Percentiles rank a stretch among this genome's conserved stretches.
Evolutionary conservation across 92 coral and sea anemone species (phyloP).

Genomic region (Virgularia gustaviana): DNA sequence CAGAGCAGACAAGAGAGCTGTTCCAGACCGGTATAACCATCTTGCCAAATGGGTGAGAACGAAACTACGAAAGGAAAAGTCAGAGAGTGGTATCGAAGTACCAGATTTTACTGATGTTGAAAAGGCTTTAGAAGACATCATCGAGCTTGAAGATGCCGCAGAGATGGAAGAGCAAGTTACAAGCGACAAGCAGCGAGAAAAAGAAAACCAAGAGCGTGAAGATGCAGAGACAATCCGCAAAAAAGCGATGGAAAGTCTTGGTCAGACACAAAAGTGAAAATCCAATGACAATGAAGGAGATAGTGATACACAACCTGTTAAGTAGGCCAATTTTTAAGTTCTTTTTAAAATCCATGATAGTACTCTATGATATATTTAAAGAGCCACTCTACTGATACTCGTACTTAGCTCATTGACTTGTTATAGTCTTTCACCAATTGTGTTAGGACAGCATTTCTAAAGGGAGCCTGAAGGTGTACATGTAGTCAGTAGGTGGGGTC

Average conservation of each 20-base stretch:
- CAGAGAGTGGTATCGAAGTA: constrained; percentile 17
- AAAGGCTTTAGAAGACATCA: background rate
- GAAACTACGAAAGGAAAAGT: constrained; percentile 14
- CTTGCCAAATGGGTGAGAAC: constrained; percentile 12
- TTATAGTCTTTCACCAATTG: background rate
- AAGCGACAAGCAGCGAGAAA: background rate
- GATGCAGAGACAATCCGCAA: constrained; percentile 1
- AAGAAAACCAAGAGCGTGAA: background rate
- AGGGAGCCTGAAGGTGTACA: constrained; percentile 7
- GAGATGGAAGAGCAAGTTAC: background rate
- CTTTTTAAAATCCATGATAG: too few species aligned
- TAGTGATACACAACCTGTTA: too few species aligned
- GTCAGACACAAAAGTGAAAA: background rate
- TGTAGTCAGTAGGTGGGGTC: background rate
- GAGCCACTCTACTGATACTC: background rate
- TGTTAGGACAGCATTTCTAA: background rate
- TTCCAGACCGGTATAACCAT: constrained; percentile 36
- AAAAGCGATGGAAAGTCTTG: background rate
- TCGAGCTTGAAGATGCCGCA: constrained; percentile 1
- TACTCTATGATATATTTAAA: background rate
- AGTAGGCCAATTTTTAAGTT: too few species aligned
- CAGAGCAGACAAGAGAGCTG: constrained; percentile 27
- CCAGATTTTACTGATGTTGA: background rate
- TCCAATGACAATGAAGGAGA: background rate
- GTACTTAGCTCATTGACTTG: background rate